phyloP scores from a whole-genome alignment of 2,888 invertebrate species.

The Embidobia sp. region DNA sequence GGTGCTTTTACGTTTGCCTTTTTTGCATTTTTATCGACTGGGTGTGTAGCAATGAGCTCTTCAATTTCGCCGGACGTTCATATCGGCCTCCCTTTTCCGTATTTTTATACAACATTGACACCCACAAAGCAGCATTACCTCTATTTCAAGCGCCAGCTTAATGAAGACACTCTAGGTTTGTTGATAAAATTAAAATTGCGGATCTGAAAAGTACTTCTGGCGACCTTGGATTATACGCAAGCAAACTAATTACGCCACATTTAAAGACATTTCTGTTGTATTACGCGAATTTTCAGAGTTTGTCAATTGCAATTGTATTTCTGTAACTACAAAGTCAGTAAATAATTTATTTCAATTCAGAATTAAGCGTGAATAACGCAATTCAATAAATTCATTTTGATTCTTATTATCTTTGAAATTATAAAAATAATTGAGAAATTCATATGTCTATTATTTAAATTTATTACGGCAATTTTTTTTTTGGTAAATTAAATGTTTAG shows the following conservation, averaged over 20 bases:
- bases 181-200: slow-evolving; percentile 30
- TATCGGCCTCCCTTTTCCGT: slow-evolving; percentile 44
- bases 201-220: slow-evolving; percentile 37
- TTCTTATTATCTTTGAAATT: no score
- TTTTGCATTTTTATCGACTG: neutral
- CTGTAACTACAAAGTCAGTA: no score
- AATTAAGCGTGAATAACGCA: no score
- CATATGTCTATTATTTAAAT: no score
- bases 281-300: no score
- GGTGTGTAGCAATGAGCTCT: neutral
- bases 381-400: no score
- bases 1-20: neutral
- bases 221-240: slow-evolving; percentile 40
- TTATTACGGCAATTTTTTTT: no score
- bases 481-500: no score
- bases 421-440: no score
- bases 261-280: slow-evolving; percentile 10
- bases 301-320: no score
- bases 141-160: slow-evolving; percentile 72
- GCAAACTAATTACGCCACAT: slow-evolving; percentile 29
- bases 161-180: slow-evolving; percentile 64
- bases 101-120: slow-evolving; percentile 56
- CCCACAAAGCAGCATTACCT: slow-evolving; percentile 71
- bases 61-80: slow-evolving; percentile 11
- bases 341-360: no score